A percentile compares a stretch with the other conserved stretches of the same genome.
phyloP scores from a whole-genome alignment of 30 jellyfish, hydroid and myxozoan genomes.

The Rhopilema esculentum region DNA sequence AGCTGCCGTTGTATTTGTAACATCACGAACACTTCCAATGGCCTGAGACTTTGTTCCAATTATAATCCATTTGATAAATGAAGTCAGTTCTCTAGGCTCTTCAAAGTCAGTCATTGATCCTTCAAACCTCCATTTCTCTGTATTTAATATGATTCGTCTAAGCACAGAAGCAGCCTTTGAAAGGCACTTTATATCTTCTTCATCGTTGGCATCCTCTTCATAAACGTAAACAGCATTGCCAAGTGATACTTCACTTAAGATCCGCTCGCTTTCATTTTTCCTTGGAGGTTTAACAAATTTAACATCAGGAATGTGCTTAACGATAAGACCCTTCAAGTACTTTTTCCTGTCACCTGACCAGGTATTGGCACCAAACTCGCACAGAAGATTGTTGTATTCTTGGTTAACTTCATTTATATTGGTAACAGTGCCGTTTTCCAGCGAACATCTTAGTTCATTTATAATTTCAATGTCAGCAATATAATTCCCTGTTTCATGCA shows the following conservation, averaged over 20 bases:
- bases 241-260: constrained; percentile 13
- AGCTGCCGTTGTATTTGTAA: constrained; percentile 15
- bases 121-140: constrained; percentile 35
- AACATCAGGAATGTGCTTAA: constrained; percentile 17
- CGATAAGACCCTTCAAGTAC: constrained; percentile 12
- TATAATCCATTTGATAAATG: constrained; percentile 17
- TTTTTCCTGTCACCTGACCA: constrained; percentile 41
- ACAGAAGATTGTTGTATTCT: constrained; percentile 7
- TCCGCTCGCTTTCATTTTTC: constrained; percentile 3
- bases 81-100: constrained; percentile 30
- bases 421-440: constrained; percentile 19
- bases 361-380: constrained; percentile 23
- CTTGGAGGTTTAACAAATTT: constrained; percentile 28
- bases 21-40: constrained; percentile 37
- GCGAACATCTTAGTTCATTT: constrained; percentile 18
- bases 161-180: constrained; percentile 37
- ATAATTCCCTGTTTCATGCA: background rate
- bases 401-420: constrained; percentile 30
- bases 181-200: constrained; percentile 33
- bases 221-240: constrained; percentile 16
- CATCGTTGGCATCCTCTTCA: constrained; percentile 29
- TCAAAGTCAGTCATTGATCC: constrained; percentile 48
- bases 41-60: constrained; percentile 41
- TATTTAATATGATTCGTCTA: constrained; percentile 14
- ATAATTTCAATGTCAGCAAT: constrained; percentile 28